A percentile compares a stretch with the other conserved stretches of the same genome.
These are phyloP conservation scores for Spongia lamella DNA, from an alignment of 37 sponge, comb jelly and placozoan species.

Conservation along the genomic window DNA sequence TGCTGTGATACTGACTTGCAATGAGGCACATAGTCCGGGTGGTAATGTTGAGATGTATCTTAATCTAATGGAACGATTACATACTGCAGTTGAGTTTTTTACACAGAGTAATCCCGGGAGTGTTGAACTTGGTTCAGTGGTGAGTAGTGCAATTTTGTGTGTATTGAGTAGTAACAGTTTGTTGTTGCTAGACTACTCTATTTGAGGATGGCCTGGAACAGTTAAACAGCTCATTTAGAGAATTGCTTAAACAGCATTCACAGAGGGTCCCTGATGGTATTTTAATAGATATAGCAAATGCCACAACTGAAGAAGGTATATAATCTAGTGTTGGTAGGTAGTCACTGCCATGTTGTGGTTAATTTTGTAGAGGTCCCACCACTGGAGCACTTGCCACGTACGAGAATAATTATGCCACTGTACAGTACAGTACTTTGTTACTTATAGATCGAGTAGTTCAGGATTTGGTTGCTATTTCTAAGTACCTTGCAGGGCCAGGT, in stretches of 20 bases:
- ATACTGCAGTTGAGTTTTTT: constrained; percentile 67
- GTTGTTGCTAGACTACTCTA: constrained; percentile 25
- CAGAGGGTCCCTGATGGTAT: constrained; percentile 64
- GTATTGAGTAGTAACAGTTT: background rate
- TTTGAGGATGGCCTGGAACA: constrained; percentile 55
- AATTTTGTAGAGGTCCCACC: constrained; percentile 48
- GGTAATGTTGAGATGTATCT: constrained; percentile 48
- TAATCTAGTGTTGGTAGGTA: too few relatives aligned
- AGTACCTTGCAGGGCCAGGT: constrained; percentile 41
- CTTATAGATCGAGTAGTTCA: constrained; percentile 40
- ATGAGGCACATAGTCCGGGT: constrained; percentile 9
- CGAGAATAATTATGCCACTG: background rate
- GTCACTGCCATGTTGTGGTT: background rate
- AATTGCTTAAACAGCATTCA: constrained; percentile 54
- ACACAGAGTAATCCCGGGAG: constrained; percentile 58
- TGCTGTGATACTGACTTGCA: background rate
- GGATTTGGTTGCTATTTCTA: constrained; percentile 53
- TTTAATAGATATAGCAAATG: constrained; percentile 65
- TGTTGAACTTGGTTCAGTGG: constrained; percentile 56
- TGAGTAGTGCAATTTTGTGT: background rate
- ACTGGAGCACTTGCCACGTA: constrained; percentile 54
- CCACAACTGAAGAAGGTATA: constrained; percentile 58
- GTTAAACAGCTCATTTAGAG: constrained; percentile 58
- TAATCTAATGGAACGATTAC: constrained; percentile 47
- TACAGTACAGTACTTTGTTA: background rate